phyloP scores from a whole-genome alignment of 35 echinoderm and acorn worm species.

The Stichopus chloronotus region DNA sequence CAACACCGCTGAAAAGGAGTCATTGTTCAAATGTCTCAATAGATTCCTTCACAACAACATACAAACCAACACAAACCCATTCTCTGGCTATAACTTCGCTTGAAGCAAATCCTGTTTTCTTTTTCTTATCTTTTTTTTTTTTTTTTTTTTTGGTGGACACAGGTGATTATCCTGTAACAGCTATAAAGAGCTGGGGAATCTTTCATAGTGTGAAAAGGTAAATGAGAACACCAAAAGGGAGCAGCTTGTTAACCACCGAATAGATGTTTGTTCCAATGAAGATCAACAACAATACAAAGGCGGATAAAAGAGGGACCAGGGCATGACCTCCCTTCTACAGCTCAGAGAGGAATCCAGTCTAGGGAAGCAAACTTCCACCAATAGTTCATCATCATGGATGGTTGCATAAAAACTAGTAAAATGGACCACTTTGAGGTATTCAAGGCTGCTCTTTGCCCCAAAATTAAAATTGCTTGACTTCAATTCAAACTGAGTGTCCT shows the following conservation, averaged over 20 bases:
- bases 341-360: neutral
- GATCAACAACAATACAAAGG: constrained; percentile 34
- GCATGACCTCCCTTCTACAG: neutral
- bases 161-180: constrained; percentile 47
- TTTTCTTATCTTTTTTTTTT: neutral
- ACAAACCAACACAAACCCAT: constrained; percentile 38
- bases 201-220: constrained; percentile 42
- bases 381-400: neutral
- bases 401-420: no score
- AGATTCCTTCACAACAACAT: constrained; percentile 1
- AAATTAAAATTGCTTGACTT: no score
- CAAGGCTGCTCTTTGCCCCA: no score
- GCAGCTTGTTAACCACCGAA: constrained; percentile 35
- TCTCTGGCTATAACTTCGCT: neutral
- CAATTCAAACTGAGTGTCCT: no score
- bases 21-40: constrained; percentile 49
- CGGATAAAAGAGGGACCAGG: neutral
- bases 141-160: neutral
- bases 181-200: constrained; percentile 13
- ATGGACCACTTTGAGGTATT: no score
- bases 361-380: neutral
- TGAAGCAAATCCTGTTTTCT: constrained; percentile 42
- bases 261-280: constrained; percentile 50
- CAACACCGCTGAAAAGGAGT: constrained; percentile 17
- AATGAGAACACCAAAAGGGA: constrained; percentile 36